A percentile compares a stretch with the other conserved stretches of the same genome.
Evolutionary conservation across 2,888 invertebrate species (phyloP).

Genomic region (Rhyacophila evoluta): DNA sequence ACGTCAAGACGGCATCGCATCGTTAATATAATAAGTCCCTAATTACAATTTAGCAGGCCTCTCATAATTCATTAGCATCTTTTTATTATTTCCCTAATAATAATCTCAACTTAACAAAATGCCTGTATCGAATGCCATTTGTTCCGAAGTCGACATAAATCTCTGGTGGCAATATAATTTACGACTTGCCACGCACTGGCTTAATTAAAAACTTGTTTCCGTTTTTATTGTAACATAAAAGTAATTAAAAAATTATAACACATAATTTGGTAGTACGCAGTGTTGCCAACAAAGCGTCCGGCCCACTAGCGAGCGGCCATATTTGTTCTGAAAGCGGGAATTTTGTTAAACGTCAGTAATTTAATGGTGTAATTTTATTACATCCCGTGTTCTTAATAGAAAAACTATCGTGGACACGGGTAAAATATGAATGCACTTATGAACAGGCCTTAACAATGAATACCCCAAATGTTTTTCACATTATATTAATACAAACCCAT

Average conservation of each 20-base stretch:
- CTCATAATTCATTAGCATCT: slow-evolving; percentile 39
- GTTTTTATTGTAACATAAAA: slow-evolving; percentile 53
- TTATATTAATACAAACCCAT: too few relatives aligned
- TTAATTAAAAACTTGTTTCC: slow-evolving; percentile 55
- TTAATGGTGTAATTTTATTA: background rate
- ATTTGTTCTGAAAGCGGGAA: slow-evolving; percentile 26
- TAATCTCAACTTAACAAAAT: slow-evolving; percentile 44
- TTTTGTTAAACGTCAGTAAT: background rate
- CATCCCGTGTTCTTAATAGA: background rate
- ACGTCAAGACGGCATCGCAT: background rate
- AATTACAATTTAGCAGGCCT: slow-evolving; percentile 34
- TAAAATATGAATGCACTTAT: background rate
- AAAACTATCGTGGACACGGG: background rate
- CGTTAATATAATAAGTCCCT: slow-evolving; percentile 30
- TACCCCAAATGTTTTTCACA: too few relatives aligned
- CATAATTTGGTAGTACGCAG: slow-evolving; percentile 45
- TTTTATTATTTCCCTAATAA: slow-evolving; percentile 41
- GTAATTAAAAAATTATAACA: slow-evolving; percentile 53
- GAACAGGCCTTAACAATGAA: too few relatives aligned
- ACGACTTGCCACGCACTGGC: slow-evolving; percentile 44
- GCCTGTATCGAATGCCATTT: slow-evolving; percentile 45
- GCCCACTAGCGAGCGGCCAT: slow-evolving; percentile 27
- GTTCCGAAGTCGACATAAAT: slow-evolving; percentile 51
- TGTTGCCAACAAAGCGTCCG: slow-evolving; percentile 20
- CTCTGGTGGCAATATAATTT: slow-evolving; percentile 50